These are phyloP conservation scores for Athene cunicularia DNA, from an alignment of 2,113 vertebrate genomes.

Conservation along the genomic window DNA sequence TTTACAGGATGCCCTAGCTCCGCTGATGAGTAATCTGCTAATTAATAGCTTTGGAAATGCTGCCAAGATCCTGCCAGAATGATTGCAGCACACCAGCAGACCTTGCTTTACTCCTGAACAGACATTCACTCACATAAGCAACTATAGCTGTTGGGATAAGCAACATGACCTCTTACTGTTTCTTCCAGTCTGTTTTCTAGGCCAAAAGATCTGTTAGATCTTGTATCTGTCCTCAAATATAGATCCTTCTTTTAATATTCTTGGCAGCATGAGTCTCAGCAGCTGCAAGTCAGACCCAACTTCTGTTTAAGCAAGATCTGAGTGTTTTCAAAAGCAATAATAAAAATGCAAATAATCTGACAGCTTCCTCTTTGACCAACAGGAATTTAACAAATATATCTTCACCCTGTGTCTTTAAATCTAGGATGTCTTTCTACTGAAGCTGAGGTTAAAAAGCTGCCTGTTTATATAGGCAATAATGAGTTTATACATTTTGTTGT, in stretches of 20 bases:
- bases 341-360: not conserved
- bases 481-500: not conserved
- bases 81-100: not conserved
- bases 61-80: constrained; percentile 6
- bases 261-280: not conserved
- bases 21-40: constrained; percentile 45
- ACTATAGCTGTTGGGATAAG: not conserved
- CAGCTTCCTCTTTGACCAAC: not conserved
- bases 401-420: not conserved
- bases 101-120: not conserved
- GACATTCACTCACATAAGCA: not conserved
- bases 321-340: not conserved
- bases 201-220: not conserved
- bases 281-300: not conserved
- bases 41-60: constrained; percentile 44
- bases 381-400: not conserved
- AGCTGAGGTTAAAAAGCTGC: not conserved
- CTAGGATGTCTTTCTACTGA: not conserved
- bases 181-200: not conserved
- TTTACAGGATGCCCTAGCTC: not conserved
- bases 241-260: not conserved
- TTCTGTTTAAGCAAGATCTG: not conserved
- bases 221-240: not conserved
- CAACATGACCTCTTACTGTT: not conserved
- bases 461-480: not conserved